Evolutionary conservation across 2,797 vertebrate genomes (phyloP), one percentile per base, ranked within the genome.

Genomic region (Rhynchonycteris naso): DNA sequence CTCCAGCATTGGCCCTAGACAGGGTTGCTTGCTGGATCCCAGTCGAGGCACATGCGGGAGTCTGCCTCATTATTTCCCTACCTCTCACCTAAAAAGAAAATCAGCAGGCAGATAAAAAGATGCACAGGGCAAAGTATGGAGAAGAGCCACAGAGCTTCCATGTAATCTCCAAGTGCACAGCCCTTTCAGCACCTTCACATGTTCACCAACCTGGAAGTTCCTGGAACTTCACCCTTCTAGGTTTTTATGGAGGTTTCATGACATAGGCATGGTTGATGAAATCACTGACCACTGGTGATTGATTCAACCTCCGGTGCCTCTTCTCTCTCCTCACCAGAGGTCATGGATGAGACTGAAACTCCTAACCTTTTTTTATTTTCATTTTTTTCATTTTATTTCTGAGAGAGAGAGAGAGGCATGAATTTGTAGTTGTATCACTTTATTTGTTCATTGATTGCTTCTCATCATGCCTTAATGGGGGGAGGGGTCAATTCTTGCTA

Each of bases 121-220:
- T 2, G 5, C 76, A 16, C 1, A 16, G 11, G 66, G 26, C 10
- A 28, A 47, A 59, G 50, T 16, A 1, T 1, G 26, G 1, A 38
- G 28, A 8, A 58, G 56, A 35, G 35, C 50, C 33, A 4, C 0
- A 1, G 43, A 61, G 33, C 35, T 66, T 54, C 72, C 33, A 2
- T 0, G 61, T 5, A 26, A 24, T 21, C n/a, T 38, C 33, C 8
- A 11, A 12, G 7, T 0, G 0, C 7, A 2, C 59, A 33, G 3
- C 22, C 35, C 69, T 75, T 28, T 76, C 21, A 24, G 54, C 24
- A 30, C 30, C 52, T 59, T 38, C 7, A 3, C 13, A 4, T 50
- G 54, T 21, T 59, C 65, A 28, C 26, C 56, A 81, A 15, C 38
- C 22, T 0, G 4, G 38, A 30, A 33, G 43, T 30, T 61, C 54